These are phyloP conservation scores for Drosophila parabipectinata DNA, from an alignment of 1,140 invertebrate species.

Conservation along the genomic window DNA sequence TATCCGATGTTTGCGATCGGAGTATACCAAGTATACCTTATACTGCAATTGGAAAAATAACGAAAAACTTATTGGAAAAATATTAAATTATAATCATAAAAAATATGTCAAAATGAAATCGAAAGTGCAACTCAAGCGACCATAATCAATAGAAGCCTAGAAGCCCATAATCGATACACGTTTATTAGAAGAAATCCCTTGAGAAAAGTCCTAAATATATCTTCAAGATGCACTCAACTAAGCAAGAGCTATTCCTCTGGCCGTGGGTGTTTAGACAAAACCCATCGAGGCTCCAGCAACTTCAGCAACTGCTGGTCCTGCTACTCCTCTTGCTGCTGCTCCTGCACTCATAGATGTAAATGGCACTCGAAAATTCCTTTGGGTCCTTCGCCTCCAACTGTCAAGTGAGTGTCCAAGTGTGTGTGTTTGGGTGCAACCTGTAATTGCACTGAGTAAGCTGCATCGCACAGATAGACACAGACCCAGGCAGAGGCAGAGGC, in stretches of 20 bases:
- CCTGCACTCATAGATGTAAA: constrained; percentile 73
- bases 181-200: no score
- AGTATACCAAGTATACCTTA: no score
- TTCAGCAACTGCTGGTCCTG: constrained; percentile 6
- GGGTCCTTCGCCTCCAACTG: constrained; percentile 45
- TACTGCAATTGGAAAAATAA: no score
- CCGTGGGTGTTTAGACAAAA: background rate
- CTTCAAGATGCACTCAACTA: background rate
- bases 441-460: constrained; percentile 38
- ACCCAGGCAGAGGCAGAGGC: background rate
- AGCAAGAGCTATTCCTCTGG: background rate
- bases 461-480: constrained; percentile 1
- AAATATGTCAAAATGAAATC: no score
- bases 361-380: constrained; percentile 76
- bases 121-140: no score
- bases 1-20: no score
- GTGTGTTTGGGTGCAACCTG: constrained; percentile 35
- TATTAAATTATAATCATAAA: no score
- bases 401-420: constrained; percentile 45
- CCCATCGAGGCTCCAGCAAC: background rate
- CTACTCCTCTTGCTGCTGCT: constrained; percentile 19
- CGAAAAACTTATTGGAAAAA: no score
- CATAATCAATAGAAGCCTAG: no score
- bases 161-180: no score
- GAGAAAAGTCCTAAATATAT: background rate